These are phyloP conservation scores for Norana najaformis DNA, from an alignment of 2,888 invertebrate species.

Conservation along the genomic window DNA sequence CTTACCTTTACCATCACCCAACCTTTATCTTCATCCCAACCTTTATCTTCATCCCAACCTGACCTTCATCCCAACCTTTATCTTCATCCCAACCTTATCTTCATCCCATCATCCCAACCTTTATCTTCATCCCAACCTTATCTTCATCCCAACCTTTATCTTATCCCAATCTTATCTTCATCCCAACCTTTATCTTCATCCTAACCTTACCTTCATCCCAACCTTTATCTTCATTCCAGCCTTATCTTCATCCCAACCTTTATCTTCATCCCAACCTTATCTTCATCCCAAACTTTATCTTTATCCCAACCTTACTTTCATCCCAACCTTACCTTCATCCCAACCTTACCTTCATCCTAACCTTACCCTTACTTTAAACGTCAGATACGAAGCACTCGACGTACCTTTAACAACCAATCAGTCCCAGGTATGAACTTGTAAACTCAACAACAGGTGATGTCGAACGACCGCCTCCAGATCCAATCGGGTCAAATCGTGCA, in stretches of 20 bases:
- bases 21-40: too few species aligned
- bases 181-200: too few species aligned
- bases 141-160: too few species aligned
- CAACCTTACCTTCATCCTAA: not conserved
- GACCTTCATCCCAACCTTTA: not conserved
- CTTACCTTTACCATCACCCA: too few species aligned
- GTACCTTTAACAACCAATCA: not conserved
- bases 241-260: not conserved
- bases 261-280: not conserved
- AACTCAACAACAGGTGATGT: not conserved
- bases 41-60: not conserved
- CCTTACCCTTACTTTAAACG: not conserved
- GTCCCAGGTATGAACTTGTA: not conserved
- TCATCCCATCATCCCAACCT: not conserved
- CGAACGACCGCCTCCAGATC: not conserved
- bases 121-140: not conserved
- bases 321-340: not conserved
- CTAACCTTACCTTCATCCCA: too few species aligned
- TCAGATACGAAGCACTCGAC: not conserved
- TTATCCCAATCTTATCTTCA: too few species aligned
- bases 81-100: not conserved
- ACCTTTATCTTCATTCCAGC: too few species aligned
- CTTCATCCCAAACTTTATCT: not conserved
- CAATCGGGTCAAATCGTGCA: not conserved
- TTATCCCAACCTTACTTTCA: not conserved